These are phyloP conservation scores for Cladorhizidae sp. DNA, from an alignment of 37 sponge, comb jelly and placozoan genomes.

Conservation along the genomic window DNA sequence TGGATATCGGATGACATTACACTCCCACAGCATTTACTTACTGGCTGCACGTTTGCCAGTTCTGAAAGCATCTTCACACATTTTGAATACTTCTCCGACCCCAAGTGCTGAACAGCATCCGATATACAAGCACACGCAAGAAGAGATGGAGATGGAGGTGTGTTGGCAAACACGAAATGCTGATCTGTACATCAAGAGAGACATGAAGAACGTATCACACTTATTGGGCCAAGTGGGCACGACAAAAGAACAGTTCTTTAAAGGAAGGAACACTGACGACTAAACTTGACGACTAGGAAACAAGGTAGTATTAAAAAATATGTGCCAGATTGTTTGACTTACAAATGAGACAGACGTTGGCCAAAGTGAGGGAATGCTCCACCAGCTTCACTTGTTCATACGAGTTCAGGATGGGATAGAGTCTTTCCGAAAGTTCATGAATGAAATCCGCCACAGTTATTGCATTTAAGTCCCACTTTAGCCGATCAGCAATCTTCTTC, in stretches of 20 bases:
- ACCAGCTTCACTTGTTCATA: constrained; percentile 4
- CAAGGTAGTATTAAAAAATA: no score
- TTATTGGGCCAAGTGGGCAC: no score
- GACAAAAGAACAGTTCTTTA: no score
- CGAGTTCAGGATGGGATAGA: constrained; percentile 2
- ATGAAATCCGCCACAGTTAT: constrained; percentile 53
- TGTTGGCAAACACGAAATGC: constrained; percentile 21
- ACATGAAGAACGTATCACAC: no score
- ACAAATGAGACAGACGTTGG: constrained; percentile 56
- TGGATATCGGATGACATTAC: no score
- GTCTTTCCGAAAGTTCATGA: constrained; percentile 40
- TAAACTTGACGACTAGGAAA: no score
- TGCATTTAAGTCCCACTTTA: constrained; percentile 62
- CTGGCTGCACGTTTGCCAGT: constrained; percentile 42
- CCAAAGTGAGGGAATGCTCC: constrained; percentile 39
- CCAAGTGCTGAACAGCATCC: constrained; percentile 41
- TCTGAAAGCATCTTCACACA: constrained; percentile 25
- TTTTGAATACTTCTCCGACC: not conserved
- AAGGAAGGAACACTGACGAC: not conserved
- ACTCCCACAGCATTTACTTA: not conserved
- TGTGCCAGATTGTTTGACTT: constrained; percentile 7
- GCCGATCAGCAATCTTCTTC: constrained; percentile 28
- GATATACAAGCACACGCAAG: constrained; percentile 59
- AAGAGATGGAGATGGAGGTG: constrained; percentile 26
- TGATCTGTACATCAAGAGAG: not conserved